phyloP scores from a whole-genome alignment of 1,140 invertebrate genomes.

The Spodoptera litura region DNA sequence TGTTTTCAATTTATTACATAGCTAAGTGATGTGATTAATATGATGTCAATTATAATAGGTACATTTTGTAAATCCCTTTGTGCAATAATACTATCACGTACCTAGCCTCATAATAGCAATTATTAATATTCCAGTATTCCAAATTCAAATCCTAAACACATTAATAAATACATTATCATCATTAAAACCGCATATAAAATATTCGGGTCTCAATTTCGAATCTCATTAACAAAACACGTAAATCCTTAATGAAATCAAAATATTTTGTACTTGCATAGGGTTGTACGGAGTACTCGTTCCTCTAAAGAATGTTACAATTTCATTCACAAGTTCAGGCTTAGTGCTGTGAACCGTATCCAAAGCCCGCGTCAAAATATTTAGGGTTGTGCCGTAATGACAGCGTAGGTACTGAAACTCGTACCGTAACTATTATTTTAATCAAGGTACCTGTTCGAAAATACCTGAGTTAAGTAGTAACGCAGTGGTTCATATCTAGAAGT shows the following conservation, averaged over 20 bases:
- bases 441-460: constrained; percentile 27
- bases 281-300: not conserved
- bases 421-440: constrained; percentile 55
- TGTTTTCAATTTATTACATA: too few relatives aligned
- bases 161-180: too few relatives aligned
- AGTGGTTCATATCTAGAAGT: not conserved
- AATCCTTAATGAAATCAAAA: constrained; percentile 29
- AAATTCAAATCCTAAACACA: not conserved
- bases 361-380: constrained; percentile 52
- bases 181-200: too few relatives aligned
- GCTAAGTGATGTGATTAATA: too few relatives aligned
- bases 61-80: too few relatives aligned
- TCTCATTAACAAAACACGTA: constrained; percentile 27
- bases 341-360: constrained; percentile 15
- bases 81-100: too few relatives aligned
- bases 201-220: not conserved
- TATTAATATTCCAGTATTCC: too few relatives aligned
- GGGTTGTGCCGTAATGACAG: constrained; percentile 47
- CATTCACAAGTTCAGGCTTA: constrained; percentile 21
- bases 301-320: constrained; percentile 43
- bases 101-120: too few relatives aligned
- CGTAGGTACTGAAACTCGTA: constrained; percentile 2
- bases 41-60: too few relatives aligned
- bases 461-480: constrained; percentile 13
- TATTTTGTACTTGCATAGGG: constrained; percentile 10